Evolutionary conservation across 1,140 invertebrate genomes (phyloP), one percentile per base, ranked within the genome.

Genomic region (Thaumatotibia leucotreta): DNA sequence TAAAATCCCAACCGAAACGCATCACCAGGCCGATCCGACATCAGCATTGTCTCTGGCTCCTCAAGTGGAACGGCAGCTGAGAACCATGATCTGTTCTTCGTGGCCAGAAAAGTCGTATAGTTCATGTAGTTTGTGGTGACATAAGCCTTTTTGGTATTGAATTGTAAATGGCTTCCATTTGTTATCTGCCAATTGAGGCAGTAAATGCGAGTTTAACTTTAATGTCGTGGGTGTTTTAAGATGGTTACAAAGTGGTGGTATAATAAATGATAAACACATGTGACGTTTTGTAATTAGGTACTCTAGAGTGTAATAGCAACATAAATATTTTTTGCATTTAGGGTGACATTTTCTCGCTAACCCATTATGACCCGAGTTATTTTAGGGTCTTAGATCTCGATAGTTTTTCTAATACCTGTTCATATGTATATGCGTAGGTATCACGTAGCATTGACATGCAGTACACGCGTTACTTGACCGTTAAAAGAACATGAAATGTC

Each of bases 21-120:
- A 27, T 54, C 23, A 54, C 27, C 27, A 54, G 50, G 22, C 27
- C 50, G n/a, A 27, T 54, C 50, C 50, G 10, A 10, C 49, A n/a
- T n/a, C 49, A 24, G 8, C 50, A 54, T 54, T 54, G 50, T 54
- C 24, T n/a, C 22, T 4, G 50, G 50, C 1, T 11, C 22, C 50
- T 24, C 22, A n/a, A 23, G 50, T 54, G 50, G 50, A 54, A 54
- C 50, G 50, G 50, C 50, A 54, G 50, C 49, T 52, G 49, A 4
- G 22, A 23, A 4, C 23, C 22, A 23, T 22, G 8, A n/a, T 10
- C 22, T 23, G 23, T n/a, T 24, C 50, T n/a, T 39, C 11, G 4
- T 39, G 14, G 35, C 6, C 35, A 3, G n/a, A 39, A 17, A 11
- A 39, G 35, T 39, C 35, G 11, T 11, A 14, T 14, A 5, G 2